Evolutionary conservation across 1,140 invertebrate species (phyloP).

Genomic region (Sarcophaga bullata): DNA sequence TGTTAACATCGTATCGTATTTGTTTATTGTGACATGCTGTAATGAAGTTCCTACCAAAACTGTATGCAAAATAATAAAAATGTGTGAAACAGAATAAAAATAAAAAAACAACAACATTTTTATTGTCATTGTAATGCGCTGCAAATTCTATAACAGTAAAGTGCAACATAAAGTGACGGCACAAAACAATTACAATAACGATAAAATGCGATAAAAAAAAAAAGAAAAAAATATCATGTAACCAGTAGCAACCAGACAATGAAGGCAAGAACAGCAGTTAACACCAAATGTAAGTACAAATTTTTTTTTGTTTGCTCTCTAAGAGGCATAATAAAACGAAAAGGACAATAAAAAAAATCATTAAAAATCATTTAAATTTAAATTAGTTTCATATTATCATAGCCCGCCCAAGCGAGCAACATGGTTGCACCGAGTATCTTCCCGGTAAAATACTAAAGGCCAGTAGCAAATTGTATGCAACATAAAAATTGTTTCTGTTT

Average conservation of each 20-base stretch:
- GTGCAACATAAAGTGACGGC: constrained; percentile 20
- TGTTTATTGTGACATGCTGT: neutral
- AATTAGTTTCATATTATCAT: constrained; percentile 23
- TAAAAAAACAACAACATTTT: neutral
- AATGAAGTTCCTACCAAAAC: neutral
- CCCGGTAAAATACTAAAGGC: too few relatives aligned
- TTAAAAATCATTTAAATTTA: constrained; percentile 27
- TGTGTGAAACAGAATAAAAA: neutral
- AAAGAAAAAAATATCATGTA: neutral
- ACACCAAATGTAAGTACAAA: neutral
- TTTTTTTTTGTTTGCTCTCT: neutral
- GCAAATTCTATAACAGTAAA: neutral
- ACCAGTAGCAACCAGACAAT: neutral
- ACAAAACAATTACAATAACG: constrained; percentile 19
- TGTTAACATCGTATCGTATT: too few relatives aligned
- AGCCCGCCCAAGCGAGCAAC: too few relatives aligned
- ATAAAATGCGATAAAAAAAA: constrained; percentile 25
- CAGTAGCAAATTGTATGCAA: too few relatives aligned
- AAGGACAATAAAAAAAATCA: neutral
- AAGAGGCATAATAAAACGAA: neutral
- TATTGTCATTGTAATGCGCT: neutral
- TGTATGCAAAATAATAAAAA: neutral
- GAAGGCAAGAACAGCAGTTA: neutral
- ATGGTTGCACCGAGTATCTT: too few relatives aligned
- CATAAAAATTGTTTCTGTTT: neutral